phyloP scores from a whole-genome alignment of 2,113 vertebrate species.

The Chaetorhynchus papuensis region DNA sequence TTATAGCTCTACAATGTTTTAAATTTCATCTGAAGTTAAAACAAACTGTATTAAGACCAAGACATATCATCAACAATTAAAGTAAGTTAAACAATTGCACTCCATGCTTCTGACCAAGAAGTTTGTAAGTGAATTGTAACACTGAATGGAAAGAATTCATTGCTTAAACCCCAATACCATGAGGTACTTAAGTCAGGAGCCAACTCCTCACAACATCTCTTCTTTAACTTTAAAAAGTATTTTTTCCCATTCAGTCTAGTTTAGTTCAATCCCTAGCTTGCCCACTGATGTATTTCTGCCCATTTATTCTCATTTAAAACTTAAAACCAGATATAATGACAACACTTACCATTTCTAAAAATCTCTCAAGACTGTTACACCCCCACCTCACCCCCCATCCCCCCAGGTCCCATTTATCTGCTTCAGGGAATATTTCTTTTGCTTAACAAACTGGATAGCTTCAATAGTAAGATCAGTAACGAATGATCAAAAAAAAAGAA shows the following conservation, averaged over 20 bases:
- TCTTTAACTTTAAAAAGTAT: background rate
- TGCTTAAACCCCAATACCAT: background rate
- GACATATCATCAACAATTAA: background rate
- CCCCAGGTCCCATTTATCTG: background rate
- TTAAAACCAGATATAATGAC: background rate
- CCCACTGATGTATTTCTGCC: background rate
- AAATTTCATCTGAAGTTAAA: background rate
- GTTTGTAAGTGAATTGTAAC: background rate
- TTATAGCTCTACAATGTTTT: background rate
- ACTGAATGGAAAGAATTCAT: background rate
- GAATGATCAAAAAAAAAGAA: background rate
- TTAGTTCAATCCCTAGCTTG: background rate
- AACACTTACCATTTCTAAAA: background rate
- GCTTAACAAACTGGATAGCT: background rate
- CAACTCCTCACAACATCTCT: background rate
- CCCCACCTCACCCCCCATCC: fast-evolving
- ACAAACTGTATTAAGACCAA: background rate
- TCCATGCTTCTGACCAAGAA: background rate
- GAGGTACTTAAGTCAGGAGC: background rate
- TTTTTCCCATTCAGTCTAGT: background rate
- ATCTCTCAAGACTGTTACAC: background rate
- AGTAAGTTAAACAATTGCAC: background rate
- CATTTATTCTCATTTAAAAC: background rate
- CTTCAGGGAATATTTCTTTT: background rate
- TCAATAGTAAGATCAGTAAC: background rate